Percentiles rank a stretch among this genome's conserved stretches.
phyloP scores from a whole-genome alignment of 2,888 invertebrate genomes.

The Didymodactylos carnosus region DNA sequence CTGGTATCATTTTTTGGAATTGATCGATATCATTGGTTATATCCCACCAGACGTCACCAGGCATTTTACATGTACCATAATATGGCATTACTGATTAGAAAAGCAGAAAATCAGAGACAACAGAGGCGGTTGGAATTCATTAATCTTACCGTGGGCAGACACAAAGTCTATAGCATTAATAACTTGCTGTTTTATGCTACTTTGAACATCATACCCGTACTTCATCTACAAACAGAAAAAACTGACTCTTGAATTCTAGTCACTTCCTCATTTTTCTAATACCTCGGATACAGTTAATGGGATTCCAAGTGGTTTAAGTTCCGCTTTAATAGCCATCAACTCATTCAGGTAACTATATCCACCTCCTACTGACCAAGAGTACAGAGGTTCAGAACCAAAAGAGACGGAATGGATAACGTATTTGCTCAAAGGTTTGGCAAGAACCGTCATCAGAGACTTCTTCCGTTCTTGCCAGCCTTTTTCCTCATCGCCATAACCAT shows the following conservation, averaged over 20 bases:
- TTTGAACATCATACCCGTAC: not conserved
- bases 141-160: not conserved
- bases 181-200: too few species aligned
- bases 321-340: not conserved
- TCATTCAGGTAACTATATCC: not conserved
- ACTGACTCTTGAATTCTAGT: not conserved
- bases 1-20: not conserved
- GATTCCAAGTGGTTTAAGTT: not conserved
- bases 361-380: not conserved
- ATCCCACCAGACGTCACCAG: not conserved
- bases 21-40: not conserved
- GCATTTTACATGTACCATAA: not conserved
- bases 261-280: not conserved
- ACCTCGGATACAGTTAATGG: not conserved
- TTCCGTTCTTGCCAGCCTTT: not conserved
- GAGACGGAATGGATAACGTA: not conserved
- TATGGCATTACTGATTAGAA: not conserved
- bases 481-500: not conserved
- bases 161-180: not conserved
- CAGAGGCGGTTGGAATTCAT: too few species aligned
- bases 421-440: not conserved
- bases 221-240: not conserved
- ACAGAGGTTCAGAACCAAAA: not conserved
- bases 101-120: not conserved
- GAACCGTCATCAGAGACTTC: not conserved